Evolutionary conservation across 2,888 invertebrate species (phyloP).

Genomic region (Piscicola geometra): DNA sequence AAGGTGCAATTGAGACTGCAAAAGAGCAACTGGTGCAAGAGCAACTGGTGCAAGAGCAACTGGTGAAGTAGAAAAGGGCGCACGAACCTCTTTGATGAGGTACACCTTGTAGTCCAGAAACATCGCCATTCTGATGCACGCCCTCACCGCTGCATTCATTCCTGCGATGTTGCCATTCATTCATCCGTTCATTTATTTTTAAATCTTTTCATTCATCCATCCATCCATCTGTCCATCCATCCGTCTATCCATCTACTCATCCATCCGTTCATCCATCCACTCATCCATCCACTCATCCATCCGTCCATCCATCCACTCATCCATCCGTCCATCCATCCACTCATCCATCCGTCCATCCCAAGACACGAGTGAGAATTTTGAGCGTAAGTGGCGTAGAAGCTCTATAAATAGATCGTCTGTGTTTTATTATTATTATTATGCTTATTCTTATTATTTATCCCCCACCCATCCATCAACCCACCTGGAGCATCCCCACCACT

Average conservation of each 20-base stretch:
- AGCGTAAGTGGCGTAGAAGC: not conserved
- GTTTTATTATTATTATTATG: not conserved
- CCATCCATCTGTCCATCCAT: no score
- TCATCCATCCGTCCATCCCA: no score
- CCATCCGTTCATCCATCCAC: no score
- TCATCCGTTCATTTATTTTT: no score
- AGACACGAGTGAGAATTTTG: not conserved
- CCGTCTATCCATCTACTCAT: no score
- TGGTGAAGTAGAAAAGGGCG: not conserved
- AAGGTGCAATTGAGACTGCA: not conserved
- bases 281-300: no score
- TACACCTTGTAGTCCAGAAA: constrained; percentile 38
- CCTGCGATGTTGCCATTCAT: no score
- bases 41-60: not conserved
- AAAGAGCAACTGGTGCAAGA: not conserved
- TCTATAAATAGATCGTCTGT: not conserved
- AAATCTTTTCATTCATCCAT: no score
- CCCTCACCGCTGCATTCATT: constrained; percentile 37
- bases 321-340: no score
- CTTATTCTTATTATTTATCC: not conserved
- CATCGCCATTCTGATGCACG: constrained; percentile 37
- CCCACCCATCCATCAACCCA: constrained; percentile 47
- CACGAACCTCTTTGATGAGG: constrained; percentile 38
- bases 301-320: no score
- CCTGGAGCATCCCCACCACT: constrained; percentile 94